phyloP scores from a whole-genome alignment of 2,888 invertebrate genomes.

The Aphodius granarius region DNA sequence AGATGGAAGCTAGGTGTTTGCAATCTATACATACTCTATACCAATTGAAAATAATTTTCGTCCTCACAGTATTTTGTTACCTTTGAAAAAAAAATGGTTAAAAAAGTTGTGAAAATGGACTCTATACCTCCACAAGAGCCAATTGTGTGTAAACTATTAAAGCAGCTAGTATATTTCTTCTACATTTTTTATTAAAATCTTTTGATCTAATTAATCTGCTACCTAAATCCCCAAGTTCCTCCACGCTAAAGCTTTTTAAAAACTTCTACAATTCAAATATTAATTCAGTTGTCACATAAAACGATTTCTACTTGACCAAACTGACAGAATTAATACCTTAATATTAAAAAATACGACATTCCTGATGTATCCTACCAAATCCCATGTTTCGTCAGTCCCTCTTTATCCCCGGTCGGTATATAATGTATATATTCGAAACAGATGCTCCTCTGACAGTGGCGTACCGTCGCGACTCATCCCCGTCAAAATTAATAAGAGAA shows the following conservation, averaged over 20 bases:
- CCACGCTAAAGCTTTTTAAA: background rate
- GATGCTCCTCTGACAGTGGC: background rate
- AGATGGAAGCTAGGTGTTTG: no score
- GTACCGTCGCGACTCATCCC: background rate
- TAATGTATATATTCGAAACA: background rate
- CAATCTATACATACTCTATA: no score
- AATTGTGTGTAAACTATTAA: no score
- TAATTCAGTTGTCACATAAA: background rate
- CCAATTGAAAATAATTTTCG: no score
- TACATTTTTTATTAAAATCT: no score
- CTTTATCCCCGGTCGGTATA: background rate
- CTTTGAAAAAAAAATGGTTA: no score
- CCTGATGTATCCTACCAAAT: background rate
- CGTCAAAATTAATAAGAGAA: background rate
- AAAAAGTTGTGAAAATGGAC: no score
- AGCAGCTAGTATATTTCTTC: no score
- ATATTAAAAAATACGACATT: background rate
- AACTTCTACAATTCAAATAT: background rate
- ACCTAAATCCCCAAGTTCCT: background rate
- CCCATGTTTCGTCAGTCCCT: background rate
- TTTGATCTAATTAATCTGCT: no score
- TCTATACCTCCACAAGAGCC: no score
- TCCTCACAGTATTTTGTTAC: no score
- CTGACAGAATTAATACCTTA: background rate
- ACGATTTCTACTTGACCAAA: background rate